phyloP scores from a whole-genome alignment of 2,888 invertebrate species.

The Drosophila kuntzei region DNA sequence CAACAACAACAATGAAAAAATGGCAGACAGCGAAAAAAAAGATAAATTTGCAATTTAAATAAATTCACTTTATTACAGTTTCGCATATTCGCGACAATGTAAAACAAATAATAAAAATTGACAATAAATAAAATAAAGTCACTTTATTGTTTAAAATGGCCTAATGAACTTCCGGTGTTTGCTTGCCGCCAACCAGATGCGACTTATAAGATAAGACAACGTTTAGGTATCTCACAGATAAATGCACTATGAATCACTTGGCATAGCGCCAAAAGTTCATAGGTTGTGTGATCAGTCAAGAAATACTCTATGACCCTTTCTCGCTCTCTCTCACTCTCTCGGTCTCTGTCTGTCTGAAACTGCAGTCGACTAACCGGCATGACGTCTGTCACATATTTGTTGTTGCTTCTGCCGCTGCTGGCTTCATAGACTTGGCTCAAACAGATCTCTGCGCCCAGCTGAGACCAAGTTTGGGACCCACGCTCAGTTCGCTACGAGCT shows the following conservation, averaged over 20 bases:
- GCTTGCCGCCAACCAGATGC: conserved; percentile 13
- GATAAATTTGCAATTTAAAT: conserved; percentile 75
- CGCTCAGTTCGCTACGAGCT: conserved; percentile 74
- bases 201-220: conserved; percentile 15
- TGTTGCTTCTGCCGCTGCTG: conserved; percentile 17
- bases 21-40: conserved; percentile 12
- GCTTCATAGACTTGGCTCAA: conserved; percentile 36
- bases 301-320: conserved; percentile 5
- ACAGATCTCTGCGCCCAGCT: conserved; percentile 25
- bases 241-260: conserved; percentile 51
- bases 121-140: conserved; percentile 66
- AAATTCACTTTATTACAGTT: conserved; percentile 72
- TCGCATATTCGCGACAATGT: conserved; percentile 76
- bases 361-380: conserved; percentile 48
- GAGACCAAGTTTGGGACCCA: conserved; percentile 43
- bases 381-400: conserved; percentile 33
- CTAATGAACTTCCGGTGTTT: conserved; percentile 74
- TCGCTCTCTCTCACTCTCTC: background rate
- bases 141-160: conserved; percentile 50
- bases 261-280: conserved; percentile 36
- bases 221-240: conserved; percentile 7
- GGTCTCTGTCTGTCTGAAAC: background rate
- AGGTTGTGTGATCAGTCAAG: conserved; percentile 30
- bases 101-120: conserved; percentile 72
- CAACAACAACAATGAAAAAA: conserved; percentile 27